Evolutionary conservation across 1,140 invertebrate species (phyloP), one percentile per base, ranked within the genome.

Genomic region (Calephelis virginiensis): DNA sequence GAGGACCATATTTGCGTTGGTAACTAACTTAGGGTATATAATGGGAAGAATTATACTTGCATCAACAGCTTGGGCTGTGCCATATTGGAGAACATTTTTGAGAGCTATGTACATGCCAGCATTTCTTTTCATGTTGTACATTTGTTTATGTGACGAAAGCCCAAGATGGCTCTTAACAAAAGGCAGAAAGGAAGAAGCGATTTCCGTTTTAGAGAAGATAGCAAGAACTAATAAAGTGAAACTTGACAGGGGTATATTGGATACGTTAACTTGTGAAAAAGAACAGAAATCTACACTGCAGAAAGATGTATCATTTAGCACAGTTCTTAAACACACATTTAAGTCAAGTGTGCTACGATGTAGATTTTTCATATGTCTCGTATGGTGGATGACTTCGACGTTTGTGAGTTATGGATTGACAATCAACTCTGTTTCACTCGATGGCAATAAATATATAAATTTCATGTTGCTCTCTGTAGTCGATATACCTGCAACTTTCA

Each of bases 331-430:
- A 62, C 72, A 70, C 9, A 87, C 85, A 5, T 82, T 90, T 62
- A 68, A 63, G 8, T 90, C 85, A 1, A 78, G 64, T 14, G 67
- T 68, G 7, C 63, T 90, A 37, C 70, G 84, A 10, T 68, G 69
- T 46, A 70, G 85, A 64, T 80, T 83, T 37, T 80, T 94, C 0
- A 93, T 94, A 12, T 94, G 95, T 66, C 92, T 93, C 11, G 92
- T 94, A 68, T 95, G 93, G 89, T 96, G 94, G 95, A 92, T 93
- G 1, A 94, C 94, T 0, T 94, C 93, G 64, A 93, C 94, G 0
- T 94, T 97, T 70, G 93, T 96, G 1, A 96, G 95, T 75, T 97
- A 96, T 77, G 96, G 96, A 0, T 75, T 97, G 37, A 94, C 95
- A 1, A 92, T 97, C 8, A 96, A 96, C 76, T 94, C 96, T 0